phyloP scores from a whole-genome alignment of 2,888 invertebrate genomes.

The Cataglyphis cursor region DNA sequence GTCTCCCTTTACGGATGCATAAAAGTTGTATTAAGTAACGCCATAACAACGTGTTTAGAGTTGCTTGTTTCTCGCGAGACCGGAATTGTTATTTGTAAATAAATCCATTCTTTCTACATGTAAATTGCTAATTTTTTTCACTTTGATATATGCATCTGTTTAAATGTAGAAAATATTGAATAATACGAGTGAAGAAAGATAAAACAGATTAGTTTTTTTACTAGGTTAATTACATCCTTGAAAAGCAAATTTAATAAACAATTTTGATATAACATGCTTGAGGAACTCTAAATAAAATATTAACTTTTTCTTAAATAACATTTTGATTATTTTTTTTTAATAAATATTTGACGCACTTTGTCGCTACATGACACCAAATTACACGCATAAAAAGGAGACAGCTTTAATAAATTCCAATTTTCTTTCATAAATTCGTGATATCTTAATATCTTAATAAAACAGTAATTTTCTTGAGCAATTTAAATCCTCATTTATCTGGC shows the following conservation, averaged over 20 bases:
- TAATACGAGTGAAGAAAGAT: neutral
- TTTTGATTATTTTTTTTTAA: neutral
- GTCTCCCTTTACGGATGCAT: constrained; percentile 66
- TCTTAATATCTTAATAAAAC: constrained; percentile 60
- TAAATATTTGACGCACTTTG: neutral
- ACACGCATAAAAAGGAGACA: neutral
- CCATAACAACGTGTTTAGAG: constrained; percentile 74
- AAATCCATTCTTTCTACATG: neutral
- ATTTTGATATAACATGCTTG: neutral
- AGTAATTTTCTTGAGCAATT: constrained; percentile 7
- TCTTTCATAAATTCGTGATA: constrained; percentile 23
- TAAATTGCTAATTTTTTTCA: neutral
- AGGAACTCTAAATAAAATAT: neutral
- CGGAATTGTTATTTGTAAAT: constrained; percentile 2
- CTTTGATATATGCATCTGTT: neutral
- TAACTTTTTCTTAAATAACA: neutral
- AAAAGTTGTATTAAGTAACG: constrained; percentile 72
- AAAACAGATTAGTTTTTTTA: neutral
- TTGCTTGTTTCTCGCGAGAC: constrained; percentile 42
- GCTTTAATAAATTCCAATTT: neutral
- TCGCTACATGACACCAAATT: neutral
- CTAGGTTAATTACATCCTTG: neutral
- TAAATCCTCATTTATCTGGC: constrained; percentile 35
- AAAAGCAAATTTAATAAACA: neutral
- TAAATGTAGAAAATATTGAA: neutral